A percentile compares a stretch with the other conserved stretches of the same genome.
Evolutionary conservation across 2,888 invertebrate species (phyloP).

Genomic region (Pedicia rivosa): DNA sequence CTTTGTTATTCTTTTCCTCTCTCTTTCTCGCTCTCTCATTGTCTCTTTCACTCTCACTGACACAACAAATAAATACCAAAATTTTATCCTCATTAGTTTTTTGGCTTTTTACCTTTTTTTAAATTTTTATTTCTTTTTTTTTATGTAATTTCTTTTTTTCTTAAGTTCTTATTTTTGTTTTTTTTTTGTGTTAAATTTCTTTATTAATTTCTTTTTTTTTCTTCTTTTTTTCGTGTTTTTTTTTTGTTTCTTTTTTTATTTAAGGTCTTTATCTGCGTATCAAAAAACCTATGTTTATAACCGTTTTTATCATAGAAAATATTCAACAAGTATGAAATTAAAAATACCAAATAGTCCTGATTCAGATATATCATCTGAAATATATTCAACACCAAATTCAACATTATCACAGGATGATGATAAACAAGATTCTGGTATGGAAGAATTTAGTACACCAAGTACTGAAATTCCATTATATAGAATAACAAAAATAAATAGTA

Average conservation of each 20-base stretch:
- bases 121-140: constrained; percentile 19
- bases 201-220: not conserved
- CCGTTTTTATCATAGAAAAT: constrained; percentile 30
- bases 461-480: constrained; percentile 17
- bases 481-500: constrained; percentile 7
- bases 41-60: no score
- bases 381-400: constrained; percentile 27
- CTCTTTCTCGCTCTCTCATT: no score
- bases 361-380: constrained; percentile 14
- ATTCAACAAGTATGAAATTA: constrained; percentile 25
- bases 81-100: no score
- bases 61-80: no score
- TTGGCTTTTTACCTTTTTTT: constrained; percentile 26
- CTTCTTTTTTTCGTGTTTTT: constrained; percentile 4
- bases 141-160: constrained; percentile 6
- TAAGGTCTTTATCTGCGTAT: constrained; percentile 19
- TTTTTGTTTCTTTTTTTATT: constrained; percentile 7
- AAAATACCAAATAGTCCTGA: constrained; percentile 20
- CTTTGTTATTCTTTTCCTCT: no score
- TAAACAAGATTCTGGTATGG: constrained; percentile 18
- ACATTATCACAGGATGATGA: constrained; percentile 16
- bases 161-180: constrained; percentile 10
- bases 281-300: constrained; percentile 27
- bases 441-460: constrained; percentile 26
- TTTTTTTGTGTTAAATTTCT: constrained; percentile 7